phyloP scores from a whole-genome alignment of 2,113 vertebrate species.

The Otis tarda region DNA sequence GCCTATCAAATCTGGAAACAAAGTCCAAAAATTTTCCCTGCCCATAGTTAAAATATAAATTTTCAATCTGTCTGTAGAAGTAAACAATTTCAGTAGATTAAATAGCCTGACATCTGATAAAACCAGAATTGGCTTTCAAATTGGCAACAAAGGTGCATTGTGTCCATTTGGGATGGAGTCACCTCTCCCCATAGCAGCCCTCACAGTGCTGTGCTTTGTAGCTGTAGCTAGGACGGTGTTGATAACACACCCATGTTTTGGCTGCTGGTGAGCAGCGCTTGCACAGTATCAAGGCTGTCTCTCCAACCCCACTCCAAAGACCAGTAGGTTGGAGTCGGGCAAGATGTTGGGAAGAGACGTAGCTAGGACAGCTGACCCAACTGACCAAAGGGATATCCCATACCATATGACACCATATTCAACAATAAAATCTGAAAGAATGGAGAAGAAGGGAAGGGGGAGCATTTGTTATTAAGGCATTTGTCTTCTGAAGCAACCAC shows the following conservation, averaged over 20 bases:
- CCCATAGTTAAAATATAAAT: background rate
- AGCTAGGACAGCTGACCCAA: background rate
- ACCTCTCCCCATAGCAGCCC: background rate
- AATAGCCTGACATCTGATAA: background rate
- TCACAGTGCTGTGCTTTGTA: background rate
- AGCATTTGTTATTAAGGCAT: background rate
- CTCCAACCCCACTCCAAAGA: background rate
- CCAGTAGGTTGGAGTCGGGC: background rate
- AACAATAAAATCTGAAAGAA: background rate
- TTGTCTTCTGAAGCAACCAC: background rate
- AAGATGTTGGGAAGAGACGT: background rate
- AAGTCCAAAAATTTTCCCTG: background rate
- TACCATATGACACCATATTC: background rate
- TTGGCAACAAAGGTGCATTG: background rate
- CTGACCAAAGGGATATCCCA: background rate
- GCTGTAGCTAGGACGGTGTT: background rate
- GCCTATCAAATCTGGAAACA: background rate
- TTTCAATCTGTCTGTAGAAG: background rate
- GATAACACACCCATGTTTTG: background rate
- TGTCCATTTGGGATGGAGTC: background rate
- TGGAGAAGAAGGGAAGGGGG: too few species aligned
- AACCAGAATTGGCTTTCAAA: background rate
- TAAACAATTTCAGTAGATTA: background rate
- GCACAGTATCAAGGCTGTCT: background rate
- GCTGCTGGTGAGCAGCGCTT: background rate